Conservation (phyloP, 2,888 invertebrate genomes). For the Cephus pygmeus region DNA sequence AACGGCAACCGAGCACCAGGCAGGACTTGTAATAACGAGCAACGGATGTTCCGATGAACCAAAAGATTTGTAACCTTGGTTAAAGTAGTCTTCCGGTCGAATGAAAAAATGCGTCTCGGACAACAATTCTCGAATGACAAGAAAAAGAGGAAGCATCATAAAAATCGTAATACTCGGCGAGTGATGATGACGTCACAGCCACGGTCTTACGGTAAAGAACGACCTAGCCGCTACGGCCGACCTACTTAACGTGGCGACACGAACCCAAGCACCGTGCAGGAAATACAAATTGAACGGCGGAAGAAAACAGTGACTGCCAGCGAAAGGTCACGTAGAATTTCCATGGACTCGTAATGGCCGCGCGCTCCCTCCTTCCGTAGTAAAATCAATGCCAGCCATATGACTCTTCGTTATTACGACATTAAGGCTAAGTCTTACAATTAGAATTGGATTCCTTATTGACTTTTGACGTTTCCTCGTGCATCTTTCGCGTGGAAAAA, state of each 20-base stretch:
- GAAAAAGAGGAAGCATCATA: background rate
- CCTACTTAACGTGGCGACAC: constrained; percentile 33
- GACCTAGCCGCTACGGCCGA: constrained; percentile 25
- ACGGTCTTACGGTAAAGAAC: constrained; percentile 40
- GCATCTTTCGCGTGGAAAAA: background rate
- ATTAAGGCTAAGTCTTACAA: background rate
- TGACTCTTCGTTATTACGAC: background rate
- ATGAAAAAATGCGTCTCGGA: too few species aligned
- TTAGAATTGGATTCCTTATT: background rate
- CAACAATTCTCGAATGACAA: background rate
- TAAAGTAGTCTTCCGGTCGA: background rate
- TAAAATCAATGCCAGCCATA: background rate
- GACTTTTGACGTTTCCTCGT: background rate
- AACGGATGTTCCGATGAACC: background rate
- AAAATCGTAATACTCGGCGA: constrained; percentile 15
- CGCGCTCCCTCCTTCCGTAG: background rate
- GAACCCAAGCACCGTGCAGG: constrained; percentile 17
- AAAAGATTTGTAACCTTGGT: background rate
- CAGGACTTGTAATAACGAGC: background rate
- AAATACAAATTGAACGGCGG: background rate
- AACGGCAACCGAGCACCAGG: background rate
- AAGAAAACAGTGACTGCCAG: background rate
- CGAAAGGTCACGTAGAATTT: background rate
- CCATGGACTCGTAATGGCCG: background rate
- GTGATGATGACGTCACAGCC: constrained; percentile 32